Evolutionary conservation across 2,888 invertebrate species (phyloP).

Genomic region (Lycaena phlaeas): DNA sequence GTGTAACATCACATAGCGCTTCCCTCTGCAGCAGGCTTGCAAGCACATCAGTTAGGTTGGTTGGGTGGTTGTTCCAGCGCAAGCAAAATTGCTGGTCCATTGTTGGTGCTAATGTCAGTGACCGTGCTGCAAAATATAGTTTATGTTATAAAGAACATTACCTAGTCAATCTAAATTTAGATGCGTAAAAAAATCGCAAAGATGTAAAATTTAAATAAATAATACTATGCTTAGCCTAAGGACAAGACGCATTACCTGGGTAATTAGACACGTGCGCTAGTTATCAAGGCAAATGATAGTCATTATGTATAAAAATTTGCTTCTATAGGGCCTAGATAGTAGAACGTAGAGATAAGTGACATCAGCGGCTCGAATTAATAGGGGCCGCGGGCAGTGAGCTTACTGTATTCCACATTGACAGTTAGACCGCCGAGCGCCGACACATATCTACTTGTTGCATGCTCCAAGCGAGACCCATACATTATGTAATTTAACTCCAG

Average conservation of each 20-base stretch:
- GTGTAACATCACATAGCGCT: slow-evolving; percentile 92
- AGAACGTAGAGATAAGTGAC: slow-evolving; percentile 71
- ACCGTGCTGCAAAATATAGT: slow-evolving; percentile 61
- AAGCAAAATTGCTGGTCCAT: slow-evolving; percentile 92
- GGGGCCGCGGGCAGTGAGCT: slow-evolving; percentile 69
- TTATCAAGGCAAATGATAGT: slow-evolving; percentile 61
- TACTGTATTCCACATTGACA: slow-evolving; percentile 74
- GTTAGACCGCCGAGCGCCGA: slow-evolving; percentile 64
- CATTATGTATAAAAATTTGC: slow-evolving; percentile 65
- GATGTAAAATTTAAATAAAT: slow-evolving; percentile 18
- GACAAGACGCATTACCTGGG: slow-evolving; percentile 36
- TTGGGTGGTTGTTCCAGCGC: slow-evolving; percentile 95
- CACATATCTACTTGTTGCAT: slow-evolving; percentile 74
- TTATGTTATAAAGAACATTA: slow-evolving; percentile 35
- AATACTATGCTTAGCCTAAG: slow-evolving; percentile 41
- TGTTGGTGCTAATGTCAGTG: slow-evolving; percentile 73
- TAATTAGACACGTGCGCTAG: slow-evolving; percentile 55
- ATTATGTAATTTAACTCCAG: slow-evolving; percentile 73
- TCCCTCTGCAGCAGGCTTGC: slow-evolving; percentile 90
- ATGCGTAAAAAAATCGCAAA: slow-evolving; percentile 21
- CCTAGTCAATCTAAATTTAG: slow-evolving; percentile 24
- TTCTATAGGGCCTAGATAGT: slow-evolving; percentile 72
- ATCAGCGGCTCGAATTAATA: slow-evolving; percentile 72
- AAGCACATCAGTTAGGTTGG: slow-evolving; percentile 91
- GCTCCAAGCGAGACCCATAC: slow-evolving; percentile 64